A percentile compares a stretch with the other conserved stretches of the same genome.
Evolutionary conservation across 2,888 invertebrate genomes (phyloP).

Genomic region (Thalpophila matura): DNA sequence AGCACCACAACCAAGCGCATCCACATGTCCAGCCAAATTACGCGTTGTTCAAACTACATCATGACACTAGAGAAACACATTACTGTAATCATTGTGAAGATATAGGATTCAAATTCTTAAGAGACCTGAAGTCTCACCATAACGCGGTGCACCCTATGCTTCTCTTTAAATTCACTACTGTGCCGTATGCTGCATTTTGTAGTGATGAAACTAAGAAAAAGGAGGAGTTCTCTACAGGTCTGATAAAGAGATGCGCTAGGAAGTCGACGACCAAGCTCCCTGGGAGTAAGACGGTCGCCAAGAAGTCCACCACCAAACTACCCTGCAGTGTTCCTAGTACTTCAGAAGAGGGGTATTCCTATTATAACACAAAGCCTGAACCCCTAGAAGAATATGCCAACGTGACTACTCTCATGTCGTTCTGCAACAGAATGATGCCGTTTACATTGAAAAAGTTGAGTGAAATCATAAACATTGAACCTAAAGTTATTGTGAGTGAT

Average conservation of each 20-base stretch:
- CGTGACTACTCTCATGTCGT: constrained; percentile 88
- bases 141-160: constrained; percentile 64
- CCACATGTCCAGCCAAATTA: constrained; percentile 69
- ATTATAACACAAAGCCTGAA: constrained; percentile 85
- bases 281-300: constrained; percentile 69
- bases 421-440: constrained; percentile 86
- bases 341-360: constrained; percentile 77
- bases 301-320: constrained; percentile 89
- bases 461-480: constrained; percentile 88
- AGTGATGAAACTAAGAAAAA: constrained; percentile 57
- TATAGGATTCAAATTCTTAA: constrained; percentile 67
- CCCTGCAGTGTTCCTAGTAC: constrained; percentile 63
- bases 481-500: constrained; percentile 85
- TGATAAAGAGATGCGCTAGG: constrained; percentile 69
- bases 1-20: constrained; percentile 79
- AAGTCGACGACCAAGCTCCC: constrained; percentile 82
- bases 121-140: constrained; percentile 73
- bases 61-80: constrained; percentile 64
- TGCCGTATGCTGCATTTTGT: constrained; percentile 36
- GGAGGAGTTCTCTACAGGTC: constrained; percentile 28
- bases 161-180: constrained; percentile 61
- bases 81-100: constrained; percentile 69
- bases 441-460: constrained; percentile 87
- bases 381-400: constrained; percentile 78
- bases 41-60: constrained; percentile 69